Evolutionary conservation across 1,140 invertebrate genomes (phyloP), one percentile per base, ranked within the genome.

Genomic region (Tetramorium simillimum): DNA sequence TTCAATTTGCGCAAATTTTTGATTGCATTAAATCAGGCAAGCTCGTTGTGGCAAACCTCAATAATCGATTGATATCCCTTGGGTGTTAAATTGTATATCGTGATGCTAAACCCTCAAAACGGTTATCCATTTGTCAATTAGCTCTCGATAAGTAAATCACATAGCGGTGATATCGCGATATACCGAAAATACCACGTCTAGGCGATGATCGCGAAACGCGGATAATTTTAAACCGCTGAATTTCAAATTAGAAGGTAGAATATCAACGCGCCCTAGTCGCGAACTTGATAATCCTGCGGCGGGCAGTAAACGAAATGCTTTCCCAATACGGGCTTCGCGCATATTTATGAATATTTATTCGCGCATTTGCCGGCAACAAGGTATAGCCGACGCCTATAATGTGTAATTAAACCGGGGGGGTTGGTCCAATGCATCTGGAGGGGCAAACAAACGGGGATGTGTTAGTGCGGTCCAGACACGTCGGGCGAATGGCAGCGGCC

Each of bases 301-400:
- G 63, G 10, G 7, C 28, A 24, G n/a, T 18, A 40, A 72, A 56
- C 82, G 58, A 70, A 86, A 86, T 73, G 70, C 51, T 86, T 82
- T 69, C 76, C 60, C 65, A 51, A 76, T 80, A 72, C 46, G 84
- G 33, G 40, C 5, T 49, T 56, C n/a, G 80, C 87, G 88, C 85
- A 92, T 92, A 92, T 93, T 92, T 93, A 91, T 91, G 91, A 92
- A 93, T 91, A 92, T 92, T 93, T 93, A 92, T 92, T 85, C 72
- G 33, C 63, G 58, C 85, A 82, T 92, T 89, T 91, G 87, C 77
- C n/a, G 73, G 60, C 82, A 80, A 67, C 80, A 28, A 24, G 24
- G 24, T 86, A 89, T 80, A 56, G 53, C 46, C 56, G 73, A 77
- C 87, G 80, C 81, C 92, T 93, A 92, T 93, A 93, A 93, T 93